These are phyloP conservation scores for Apodemia hepburni DNA, from an alignment of 2,888 invertebrate genomes.

Conservation along the genomic window DNA sequence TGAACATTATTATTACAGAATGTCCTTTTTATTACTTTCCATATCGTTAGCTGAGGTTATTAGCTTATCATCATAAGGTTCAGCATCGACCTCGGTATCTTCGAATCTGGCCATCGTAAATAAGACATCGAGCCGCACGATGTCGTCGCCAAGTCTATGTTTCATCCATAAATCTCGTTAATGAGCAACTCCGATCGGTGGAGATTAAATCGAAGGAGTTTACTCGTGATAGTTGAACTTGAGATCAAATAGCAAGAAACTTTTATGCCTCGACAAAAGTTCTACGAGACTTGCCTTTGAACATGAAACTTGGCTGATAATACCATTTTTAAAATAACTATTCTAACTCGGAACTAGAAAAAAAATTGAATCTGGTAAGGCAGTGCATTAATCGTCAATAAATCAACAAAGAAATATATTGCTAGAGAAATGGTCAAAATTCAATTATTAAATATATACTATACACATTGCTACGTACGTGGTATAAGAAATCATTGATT, in stretches of 20 bases:
- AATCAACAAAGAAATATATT: too few relatives aligned
- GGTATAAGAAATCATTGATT: too few relatives aligned
- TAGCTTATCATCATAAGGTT: slow-evolving; percentile 40
- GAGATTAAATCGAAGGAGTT: slow-evolving; percentile 59
- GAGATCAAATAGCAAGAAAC: slow-evolving; percentile 34
- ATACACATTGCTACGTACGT: too few relatives aligned
- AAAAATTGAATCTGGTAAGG: too few relatives aligned
- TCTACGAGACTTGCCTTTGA: slow-evolving; percentile 4
- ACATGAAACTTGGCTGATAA: not conserved
- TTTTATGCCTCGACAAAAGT: slow-evolving; percentile 22
- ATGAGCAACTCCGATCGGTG: slow-evolving; percentile 69
- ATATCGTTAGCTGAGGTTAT: slow-evolving; percentile 13
- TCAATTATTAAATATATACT: too few relatives aligned
- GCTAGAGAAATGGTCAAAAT: too few relatives aligned
- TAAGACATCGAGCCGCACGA: slow-evolving; percentile 59
- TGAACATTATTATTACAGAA: not conserved
- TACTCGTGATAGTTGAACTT: slow-evolving; percentile 33
- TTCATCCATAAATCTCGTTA: slow-evolving; percentile 74
- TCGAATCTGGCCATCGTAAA: slow-evolving; percentile 63
- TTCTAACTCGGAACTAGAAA: too few relatives aligned
- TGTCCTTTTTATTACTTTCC: slow-evolving; percentile 13
- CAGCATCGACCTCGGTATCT: slow-evolving; percentile 44
- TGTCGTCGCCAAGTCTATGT: slow-evolving; percentile 62
- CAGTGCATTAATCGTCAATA: too few relatives aligned
- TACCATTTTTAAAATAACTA: not conserved